phyloP scores from a whole-genome alignment of 2,888 invertebrate species.

The Leucoma salicis region DNA sequence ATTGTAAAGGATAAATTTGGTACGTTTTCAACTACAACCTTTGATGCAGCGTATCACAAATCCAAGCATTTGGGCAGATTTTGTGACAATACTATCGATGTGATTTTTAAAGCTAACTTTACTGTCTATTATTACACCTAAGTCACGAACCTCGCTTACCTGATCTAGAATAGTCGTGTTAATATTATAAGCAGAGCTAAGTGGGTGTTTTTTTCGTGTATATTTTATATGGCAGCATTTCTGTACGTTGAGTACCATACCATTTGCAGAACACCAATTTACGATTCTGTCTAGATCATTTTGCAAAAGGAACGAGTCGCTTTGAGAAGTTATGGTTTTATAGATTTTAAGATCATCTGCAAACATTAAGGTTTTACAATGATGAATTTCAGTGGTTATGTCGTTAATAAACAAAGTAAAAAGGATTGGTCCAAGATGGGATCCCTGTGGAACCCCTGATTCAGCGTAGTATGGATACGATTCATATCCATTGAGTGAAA shows the following conservation, averaged over 20 bases:
- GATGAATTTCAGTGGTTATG: neutral
- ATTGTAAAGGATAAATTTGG: too few species aligned
- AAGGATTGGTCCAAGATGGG: conserved; percentile 1
- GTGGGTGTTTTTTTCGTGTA: too few species aligned
- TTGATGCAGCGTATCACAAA: too few species aligned
- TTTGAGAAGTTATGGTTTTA: neutral
- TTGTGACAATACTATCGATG: too few species aligned
- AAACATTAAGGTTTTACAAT: conserved; percentile 2
- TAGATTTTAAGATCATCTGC: conserved; percentile 2
- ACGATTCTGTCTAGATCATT: neutral
- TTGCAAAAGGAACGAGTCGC: neutral
- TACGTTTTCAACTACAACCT: too few species aligned
- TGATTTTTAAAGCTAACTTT: too few species aligned
- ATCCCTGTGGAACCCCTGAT: neutral
- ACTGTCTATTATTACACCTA: too few species aligned
- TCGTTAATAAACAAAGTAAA: neutral
- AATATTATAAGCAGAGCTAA: too few species aligned
- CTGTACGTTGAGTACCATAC: neutral
- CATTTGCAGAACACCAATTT: neutral
- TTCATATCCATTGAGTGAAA: neutral
- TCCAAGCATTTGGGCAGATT: too few species aligned
- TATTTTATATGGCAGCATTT: neutral
- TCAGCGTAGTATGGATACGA: neutral
- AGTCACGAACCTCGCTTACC: too few species aligned
- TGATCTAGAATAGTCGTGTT: too few species aligned